Base-by-base conservation (phyloP, 2,113 vertebrate genomes). In the Lutjanus erythropterus region DNA sequence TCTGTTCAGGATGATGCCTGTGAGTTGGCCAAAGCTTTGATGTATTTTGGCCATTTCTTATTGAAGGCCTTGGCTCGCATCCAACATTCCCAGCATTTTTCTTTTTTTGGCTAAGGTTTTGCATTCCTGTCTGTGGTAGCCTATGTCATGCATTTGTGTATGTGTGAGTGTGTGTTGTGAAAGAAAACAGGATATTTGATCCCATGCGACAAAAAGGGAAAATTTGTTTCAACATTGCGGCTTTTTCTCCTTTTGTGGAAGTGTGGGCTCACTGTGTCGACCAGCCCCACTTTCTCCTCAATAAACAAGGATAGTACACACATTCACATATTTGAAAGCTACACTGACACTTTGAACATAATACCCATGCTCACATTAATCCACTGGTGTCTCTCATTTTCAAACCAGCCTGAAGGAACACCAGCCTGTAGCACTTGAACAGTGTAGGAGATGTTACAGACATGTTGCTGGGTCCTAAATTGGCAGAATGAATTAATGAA, bases 231-330 rank as follows among this genome's bases (percentile, higher is more conserved):
- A 92, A 80, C 86, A 73, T 93, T 73, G 74, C 33, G 15, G 87
- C 85, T 69, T 92, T 94, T 91, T 92, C 75, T 91, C 91, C 89
- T 92, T 94, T 93, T 92, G 93, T 93, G 91, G 86, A 92, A 89
- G 84, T 78, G 83, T 79, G 70, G 70, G 67, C 82, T 74, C n/a
- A 33, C 41, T 68, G 49, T 68, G 29, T 81, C 58, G 42, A 84
- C 85, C 82, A 64, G 47, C 72, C 84, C 58, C 35, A 64, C 64
- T 44, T 55, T 19, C 23, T 33, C 58, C 53, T 83, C 35, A 44
- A 6, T 73, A 72, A 82, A 88, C 52, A 72, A 66, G 37, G 29
- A 31, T 7, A 46, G 55, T 31, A 39, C 35, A 65, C 39, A 49
- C 53, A 33, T 59, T 59, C 46, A 81, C 70, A 52, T 49, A 15